Evolutionary conservation across 2,888 invertebrate species (phyloP).

Genomic region (Lasiommata megera): DNA sequence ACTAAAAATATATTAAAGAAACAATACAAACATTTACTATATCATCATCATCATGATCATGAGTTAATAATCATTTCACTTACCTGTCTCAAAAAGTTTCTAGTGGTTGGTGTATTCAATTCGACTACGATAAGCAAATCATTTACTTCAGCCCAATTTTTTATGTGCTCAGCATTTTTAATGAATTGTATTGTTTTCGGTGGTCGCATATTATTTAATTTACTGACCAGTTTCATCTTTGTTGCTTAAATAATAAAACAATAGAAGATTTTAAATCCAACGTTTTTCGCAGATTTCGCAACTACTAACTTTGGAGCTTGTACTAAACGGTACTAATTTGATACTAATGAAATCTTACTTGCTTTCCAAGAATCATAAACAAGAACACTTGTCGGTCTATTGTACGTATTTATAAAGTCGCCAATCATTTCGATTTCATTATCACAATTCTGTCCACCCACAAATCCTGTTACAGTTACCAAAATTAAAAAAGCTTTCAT

Average conservation of each 20-base stretch:
- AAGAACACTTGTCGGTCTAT: slow-evolving; percentile 47
- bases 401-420: slow-evolving; percentile 47
- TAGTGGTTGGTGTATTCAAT: slow-evolving; percentile 37
- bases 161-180: slow-evolving; percentile 27
- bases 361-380: slow-evolving; percentile 50
- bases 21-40: too few species aligned
- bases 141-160: slow-evolving; percentile 28
- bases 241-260: slow-evolving; percentile 26
- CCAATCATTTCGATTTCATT: slow-evolving; percentile 46
- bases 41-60: too few species aligned
- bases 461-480: neutral
- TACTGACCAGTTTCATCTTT: slow-evolving; percentile 38
- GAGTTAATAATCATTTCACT: neutral
- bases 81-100: slow-evolving; percentile 43
- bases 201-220: slow-evolving; percentile 32
- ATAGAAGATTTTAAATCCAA: too few species aligned
- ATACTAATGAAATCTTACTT: slow-evolving; percentile 49
- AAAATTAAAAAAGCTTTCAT: slow-evolving; percentile 6
- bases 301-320: too few species aligned
- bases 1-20: too few species aligned
- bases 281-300: too few species aligned
- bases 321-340: too few species aligned
- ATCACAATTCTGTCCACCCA: slow-evolving; percentile 5
- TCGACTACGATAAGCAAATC: slow-evolving; percentile 40
- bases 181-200: slow-evolving; percentile 40